Base-by-base conservation (phyloP, 2,888 invertebrate species). In the Nymphalis urticae region DNA sequence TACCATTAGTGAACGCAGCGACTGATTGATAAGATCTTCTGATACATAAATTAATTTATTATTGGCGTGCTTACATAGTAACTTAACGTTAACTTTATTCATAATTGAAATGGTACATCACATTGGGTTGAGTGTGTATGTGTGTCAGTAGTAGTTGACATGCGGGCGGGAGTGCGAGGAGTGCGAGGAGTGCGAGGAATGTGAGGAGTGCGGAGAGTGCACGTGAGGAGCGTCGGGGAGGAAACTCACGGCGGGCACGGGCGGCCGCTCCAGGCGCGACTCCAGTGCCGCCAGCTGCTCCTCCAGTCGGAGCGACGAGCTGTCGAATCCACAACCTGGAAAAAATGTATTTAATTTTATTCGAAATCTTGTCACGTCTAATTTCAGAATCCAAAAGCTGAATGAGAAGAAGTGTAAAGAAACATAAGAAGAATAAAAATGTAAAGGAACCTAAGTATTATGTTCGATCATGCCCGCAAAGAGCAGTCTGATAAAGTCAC, bases 201-300 rank as follows among this genome's bases (percentile, higher is more conserved):
- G 75, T 32, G 76, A 63, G 72, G 70, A 64, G 75, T 27, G 73
- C 62, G 73, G 54, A 68, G 72, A 70, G 72, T 67, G 66, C 17
- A 62, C 10, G 76, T 71, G 75, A 62, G 75, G 70, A 48, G 75
- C 71, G 69, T 79, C 77, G 70, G 83, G 78, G 75, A 84, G 80
- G 87, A 87, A 90, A 91, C 92, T 91, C 91, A 92, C 91, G 85
- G 90, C 90, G 81, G 91, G 95, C 87, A 95, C 94, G 82, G 96
- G 94, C 85, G 95, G 94, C 69, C 94, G 94, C 86, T 95, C 94
- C 79, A 96, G 93, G 75, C 96, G 96, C 73, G 96, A 96, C 89
- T 97, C 96, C 77, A 97, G 94, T 87, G 96, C 96, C 84, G 96
- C 96, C 77, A 97, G 93, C 86, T 96, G 96, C 87, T 95, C 95